Evolutionary conservation across 2,888 invertebrate genomes (phyloP).

Genomic region (Agrochola lychnidis): DNA sequence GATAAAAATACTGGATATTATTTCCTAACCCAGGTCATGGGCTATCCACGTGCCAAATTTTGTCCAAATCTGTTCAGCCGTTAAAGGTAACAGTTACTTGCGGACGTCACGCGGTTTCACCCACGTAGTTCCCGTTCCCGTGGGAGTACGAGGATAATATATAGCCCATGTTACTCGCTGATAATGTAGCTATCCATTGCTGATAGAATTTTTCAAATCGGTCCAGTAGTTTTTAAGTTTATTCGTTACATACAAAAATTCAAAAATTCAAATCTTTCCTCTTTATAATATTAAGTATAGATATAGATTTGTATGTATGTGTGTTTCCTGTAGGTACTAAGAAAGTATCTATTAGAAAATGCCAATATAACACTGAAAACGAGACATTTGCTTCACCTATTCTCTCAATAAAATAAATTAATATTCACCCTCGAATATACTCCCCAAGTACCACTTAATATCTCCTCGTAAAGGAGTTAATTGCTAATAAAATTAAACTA

Average conservation of each 20-base stretch:
- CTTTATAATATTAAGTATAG: no score
- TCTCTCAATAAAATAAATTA: constrained; percentile 21
- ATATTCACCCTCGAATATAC: not conserved
- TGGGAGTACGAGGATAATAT: no score
- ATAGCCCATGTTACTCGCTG: no score
- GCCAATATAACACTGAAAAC: not conserved
- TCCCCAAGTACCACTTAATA: constrained; percentile 35
- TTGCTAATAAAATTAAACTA: constrained; percentile 53
- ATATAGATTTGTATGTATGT: not conserved
- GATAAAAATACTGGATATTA: not conserved
- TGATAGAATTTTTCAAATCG: no score
- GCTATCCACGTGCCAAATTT: not conserved
- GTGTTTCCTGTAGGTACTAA: not conserved
- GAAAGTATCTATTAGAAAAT: not conserved
- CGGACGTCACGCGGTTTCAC: no score
- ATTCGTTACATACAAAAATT: no score
- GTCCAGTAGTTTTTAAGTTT: no score
- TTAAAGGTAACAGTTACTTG: no score
- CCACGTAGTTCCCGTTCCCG: no score
- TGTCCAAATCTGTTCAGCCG: not conserved
- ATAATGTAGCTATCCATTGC: no score
- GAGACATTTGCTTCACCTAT: no score
- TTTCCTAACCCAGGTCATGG: not conserved
- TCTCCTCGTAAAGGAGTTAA: constrained; percentile 38
- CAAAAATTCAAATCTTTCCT: no score